phyloP scores from a whole-genome alignment of 1,140 invertebrate species.

The Trichoplusia ni region DNA sequence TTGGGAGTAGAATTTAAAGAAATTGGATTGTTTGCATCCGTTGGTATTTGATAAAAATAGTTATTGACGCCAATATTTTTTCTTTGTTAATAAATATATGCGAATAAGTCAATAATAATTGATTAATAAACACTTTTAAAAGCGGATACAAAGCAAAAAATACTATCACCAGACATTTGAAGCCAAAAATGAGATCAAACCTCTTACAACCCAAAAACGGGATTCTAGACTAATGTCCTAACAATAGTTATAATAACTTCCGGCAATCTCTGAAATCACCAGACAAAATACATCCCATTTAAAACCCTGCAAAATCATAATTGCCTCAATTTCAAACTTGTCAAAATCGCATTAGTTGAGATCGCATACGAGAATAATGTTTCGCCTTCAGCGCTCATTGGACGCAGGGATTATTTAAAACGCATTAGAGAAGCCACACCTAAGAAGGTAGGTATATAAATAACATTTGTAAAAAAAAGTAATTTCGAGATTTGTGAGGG shows the following conservation, averaged over 20 bases:
- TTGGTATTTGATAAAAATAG: constrained; percentile 37
- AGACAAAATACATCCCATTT: constrained; percentile 69
- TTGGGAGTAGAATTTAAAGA: constrained; percentile 38
- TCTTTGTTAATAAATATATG: constrained; percentile 6
- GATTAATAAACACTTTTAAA: too few relatives aligned
- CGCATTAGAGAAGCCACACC: constrained; percentile 78
- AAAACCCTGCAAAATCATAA: constrained; percentile 74
- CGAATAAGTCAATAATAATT: not conserved
- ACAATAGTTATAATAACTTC: constrained; percentile 54
- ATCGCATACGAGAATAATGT: constrained; percentile 62
- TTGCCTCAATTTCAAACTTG: constrained; percentile 78
- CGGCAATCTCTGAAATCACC: constrained; percentile 52
- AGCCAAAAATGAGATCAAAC: not conserved
- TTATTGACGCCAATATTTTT: constrained; percentile 22
- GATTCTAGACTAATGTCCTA: not conserved
- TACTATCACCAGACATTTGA: too few relatives aligned
- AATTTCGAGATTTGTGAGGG: constrained; percentile 73
- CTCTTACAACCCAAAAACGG: not conserved
- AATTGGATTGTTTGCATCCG: constrained; percentile 44
- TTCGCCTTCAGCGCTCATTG: constrained; percentile 67
- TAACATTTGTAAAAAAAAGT: constrained; percentile 74
- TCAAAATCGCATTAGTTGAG: constrained; percentile 79
- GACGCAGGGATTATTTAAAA: constrained; percentile 78
- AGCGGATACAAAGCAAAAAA: too few relatives aligned
- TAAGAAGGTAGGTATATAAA: constrained; percentile 56